Conservation (phyloP, 2,113 vertebrate genomes). For the Pleuronectes platessa region DNA sequence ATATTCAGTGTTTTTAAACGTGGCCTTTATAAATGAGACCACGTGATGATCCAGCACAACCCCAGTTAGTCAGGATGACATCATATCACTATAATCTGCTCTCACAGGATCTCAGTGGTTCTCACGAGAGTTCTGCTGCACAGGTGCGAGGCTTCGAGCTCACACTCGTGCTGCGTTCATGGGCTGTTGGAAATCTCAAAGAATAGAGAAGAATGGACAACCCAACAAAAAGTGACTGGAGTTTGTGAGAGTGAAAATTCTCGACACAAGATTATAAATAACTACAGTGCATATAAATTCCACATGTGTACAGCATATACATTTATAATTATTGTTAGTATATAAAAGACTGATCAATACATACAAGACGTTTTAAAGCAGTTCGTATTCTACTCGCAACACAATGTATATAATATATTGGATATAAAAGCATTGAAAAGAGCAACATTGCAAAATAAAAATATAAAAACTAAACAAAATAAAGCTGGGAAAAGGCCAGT, state of each 20-base stretch:
- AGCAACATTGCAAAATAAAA: no score
- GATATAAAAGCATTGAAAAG: no score
- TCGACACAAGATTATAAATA: no score
- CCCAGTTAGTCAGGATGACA: neutral
- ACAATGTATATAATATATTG: no score
- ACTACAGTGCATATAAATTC: no score
- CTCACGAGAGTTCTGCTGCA: conserved; percentile 49
- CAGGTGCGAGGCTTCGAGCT: conserved; percentile 50
- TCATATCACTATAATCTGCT: neutral
- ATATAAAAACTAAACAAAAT: no score
- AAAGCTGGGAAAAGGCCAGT: no score
- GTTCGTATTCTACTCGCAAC: no score
- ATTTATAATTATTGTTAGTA: no score
- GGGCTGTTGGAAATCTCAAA: conserved; percentile 5
- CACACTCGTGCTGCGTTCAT: conserved; percentile 33
- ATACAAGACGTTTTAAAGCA: no score
- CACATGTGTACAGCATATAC: no score
- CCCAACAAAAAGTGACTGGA: neutral
- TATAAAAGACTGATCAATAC: no score
- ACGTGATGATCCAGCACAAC: neutral
- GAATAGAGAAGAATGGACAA: neutral
- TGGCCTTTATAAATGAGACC: neutral
- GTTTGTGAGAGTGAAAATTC: neutral
- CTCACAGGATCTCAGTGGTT: neutral
- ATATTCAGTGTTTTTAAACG: neutral